Base-by-base conservation (phyloP, 1,140 invertebrate genomes). In the Eriosoma lanigerum region DNA sequence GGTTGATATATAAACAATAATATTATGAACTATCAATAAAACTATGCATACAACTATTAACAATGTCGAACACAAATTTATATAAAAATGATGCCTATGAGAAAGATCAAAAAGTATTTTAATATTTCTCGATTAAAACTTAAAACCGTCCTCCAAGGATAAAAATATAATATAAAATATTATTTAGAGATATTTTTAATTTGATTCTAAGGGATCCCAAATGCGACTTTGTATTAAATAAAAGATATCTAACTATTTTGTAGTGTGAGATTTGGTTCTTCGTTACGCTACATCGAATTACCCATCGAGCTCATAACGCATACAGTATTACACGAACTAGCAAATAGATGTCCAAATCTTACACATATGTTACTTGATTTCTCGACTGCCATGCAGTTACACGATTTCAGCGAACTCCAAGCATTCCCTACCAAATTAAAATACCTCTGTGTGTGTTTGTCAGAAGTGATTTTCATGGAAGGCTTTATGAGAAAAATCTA, bases 401-500 rank as follows among this genome's bases (percentile, higher is more conserved):
- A 99, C 85, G 98, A 99, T 86, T 99, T 99, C 88, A 98, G 96
- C 80, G 98, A 99, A 85, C 84, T 84, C 44, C 85, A 90, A 86
- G 93, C 95, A 10, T 99, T 99, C 87, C 98, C 98, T 17, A 98
- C 97, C n/a, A 98, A 98, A 86, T 87, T 99, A 9, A 91, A 92
- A 44, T 98, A 96, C 84, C 91, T 99, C 87, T 98, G 97, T 86
- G 95, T 99, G 84, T 99, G 98, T 84, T 87, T 99, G 1, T 98
- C 96, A 0, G 98, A 99, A 86, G 98, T 99, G 66, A 99, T 99
- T 85, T 99, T 99, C 86, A 97, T 99, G 93, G 98, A 99, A 87
- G 98, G 98, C n/a, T 99, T 99, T 85, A 99, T 99, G 96, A 88
- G 98, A 81, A 98, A 99, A 87, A 99, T 99, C 82, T 99, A 99